A percentile compares a stretch with the other conserved stretches of the same genome.
These are phyloP conservation scores for Globia sparganii DNA, from an alignment of 2,888 invertebrate genomes.

Conservation along the genomic window DNA sequence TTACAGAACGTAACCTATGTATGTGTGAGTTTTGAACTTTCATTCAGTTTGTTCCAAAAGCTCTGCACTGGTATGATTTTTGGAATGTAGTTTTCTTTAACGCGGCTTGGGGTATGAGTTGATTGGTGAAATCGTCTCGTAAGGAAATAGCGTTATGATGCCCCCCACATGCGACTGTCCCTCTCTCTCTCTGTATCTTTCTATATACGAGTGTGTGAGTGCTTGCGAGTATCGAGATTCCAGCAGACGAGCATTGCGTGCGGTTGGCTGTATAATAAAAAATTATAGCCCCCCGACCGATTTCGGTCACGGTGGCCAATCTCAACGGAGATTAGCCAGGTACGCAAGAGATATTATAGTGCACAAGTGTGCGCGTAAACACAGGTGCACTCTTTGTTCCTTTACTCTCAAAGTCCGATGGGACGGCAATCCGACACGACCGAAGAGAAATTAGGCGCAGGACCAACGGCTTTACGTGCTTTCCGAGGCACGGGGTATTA, in stretches of 20 bases:
- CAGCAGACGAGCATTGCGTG: neutral
- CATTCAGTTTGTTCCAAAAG: neutral
- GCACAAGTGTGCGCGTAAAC: too few species aligned
- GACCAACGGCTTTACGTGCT: too few species aligned
- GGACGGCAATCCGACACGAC: too few species aligned
- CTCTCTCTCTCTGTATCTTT: neutral
- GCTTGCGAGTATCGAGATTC: neutral
- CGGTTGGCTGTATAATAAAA: neutral
- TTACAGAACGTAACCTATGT: neutral
- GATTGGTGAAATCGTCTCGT: neutral
- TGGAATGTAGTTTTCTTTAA: neutral
- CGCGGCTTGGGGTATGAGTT: neutral
- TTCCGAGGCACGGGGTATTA: too few species aligned
- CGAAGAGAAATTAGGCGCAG: too few species aligned
- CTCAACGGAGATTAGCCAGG: too few species aligned
- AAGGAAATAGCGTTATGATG: neutral
- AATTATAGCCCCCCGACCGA: too few species aligned
- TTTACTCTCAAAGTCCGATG: too few species aligned
- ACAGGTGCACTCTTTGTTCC: too few species aligned
- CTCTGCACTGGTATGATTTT: fast-evolving
- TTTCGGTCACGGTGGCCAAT: too few species aligned
- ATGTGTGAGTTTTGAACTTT: neutral
- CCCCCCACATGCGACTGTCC: too few species aligned
- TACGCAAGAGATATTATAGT: too few species aligned
- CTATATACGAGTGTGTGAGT: neutral